Percentiles rank a stretch among this genome's conserved stretches.
phyloP scores from a whole-genome alignment of 35 echinoderm and acorn worm species.

The Hemicentrotus pulcherrimus region DNA sequence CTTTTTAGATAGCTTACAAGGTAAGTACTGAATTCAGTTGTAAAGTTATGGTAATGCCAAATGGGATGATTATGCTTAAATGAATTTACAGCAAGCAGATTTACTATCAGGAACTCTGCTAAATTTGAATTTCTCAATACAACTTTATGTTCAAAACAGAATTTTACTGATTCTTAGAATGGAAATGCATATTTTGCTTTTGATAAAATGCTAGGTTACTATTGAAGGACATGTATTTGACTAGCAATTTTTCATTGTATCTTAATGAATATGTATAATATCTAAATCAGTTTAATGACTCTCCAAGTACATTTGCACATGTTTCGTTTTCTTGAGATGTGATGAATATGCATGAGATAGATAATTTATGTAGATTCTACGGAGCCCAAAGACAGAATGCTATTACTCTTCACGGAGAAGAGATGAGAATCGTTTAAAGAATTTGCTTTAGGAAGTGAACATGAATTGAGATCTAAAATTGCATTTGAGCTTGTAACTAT shows the following conservation, averaged over 20 bases:
- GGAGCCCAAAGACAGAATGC: not conserved
- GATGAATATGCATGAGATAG: not conserved
- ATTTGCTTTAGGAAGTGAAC: not conserved
- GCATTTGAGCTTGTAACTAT: not conserved
- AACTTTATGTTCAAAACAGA: not conserved
- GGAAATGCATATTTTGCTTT: not conserved
- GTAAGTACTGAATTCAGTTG: too few relatives aligned
- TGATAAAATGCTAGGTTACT: not conserved
- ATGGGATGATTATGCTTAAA: too few relatives aligned
- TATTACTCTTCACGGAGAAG: not conserved
- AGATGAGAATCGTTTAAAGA: not conserved
- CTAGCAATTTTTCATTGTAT: not conserved
- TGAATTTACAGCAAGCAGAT: too few relatives aligned
- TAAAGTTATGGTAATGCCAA: too few relatives aligned
- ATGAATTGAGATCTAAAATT: not conserved
- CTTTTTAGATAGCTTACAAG: too few relatives aligned
- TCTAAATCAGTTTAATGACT: not conserved
- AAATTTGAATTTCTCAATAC: too few relatives aligned
- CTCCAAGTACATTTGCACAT: not conserved
- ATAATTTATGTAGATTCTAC: not conserved
- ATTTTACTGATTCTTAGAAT: not conserved
- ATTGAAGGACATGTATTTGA: not conserved
- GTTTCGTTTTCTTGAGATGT: not conserved
- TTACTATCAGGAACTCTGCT: too few relatives aligned
- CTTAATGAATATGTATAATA: not conserved